These are phyloP conservation scores for Aphelenchoides fujianensis DNA, from an alignment of 1,140 invertebrate genomes.

Conservation along the genomic window DNA sequence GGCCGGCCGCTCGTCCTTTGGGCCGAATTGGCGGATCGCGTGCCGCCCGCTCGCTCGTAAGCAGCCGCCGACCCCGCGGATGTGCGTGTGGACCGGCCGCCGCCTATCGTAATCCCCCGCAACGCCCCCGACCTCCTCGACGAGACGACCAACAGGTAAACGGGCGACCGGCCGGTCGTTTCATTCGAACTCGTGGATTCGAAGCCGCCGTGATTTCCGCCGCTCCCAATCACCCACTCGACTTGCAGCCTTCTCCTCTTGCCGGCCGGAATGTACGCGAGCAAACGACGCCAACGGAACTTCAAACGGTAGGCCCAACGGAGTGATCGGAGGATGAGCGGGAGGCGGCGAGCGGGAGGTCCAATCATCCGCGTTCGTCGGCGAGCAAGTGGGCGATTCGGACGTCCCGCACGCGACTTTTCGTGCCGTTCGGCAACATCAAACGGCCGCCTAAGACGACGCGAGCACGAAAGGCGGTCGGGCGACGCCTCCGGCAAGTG, in stretches of 20 bases:
- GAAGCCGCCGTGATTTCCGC: not conserved
- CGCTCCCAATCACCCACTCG: not conserved
- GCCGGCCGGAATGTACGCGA: slow-evolving; percentile 30
- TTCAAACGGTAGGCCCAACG: slow-evolving; percentile 31
- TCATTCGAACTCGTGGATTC: slow-evolving; percentile 7
- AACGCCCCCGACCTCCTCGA: not conserved
- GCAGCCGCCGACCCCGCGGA: not conserved
- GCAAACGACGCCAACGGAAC: slow-evolving; percentile 29
- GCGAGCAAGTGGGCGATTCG: too few species aligned
- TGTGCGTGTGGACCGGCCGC: not conserved
- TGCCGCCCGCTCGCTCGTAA: not conserved
- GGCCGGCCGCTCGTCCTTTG: not conserved
- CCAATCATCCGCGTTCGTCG: not conserved
- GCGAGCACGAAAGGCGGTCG: not conserved
- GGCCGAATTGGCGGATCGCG: slow-evolving; percentile 1
- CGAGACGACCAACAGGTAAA: not conserved
- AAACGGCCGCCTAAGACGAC: slow-evolving; percentile 12
- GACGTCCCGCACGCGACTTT: not conserved
- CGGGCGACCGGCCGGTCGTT: not conserved
- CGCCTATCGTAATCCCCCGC: slow-evolving; percentile 12
- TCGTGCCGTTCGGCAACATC: slow-evolving; percentile 17
- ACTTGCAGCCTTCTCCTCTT: not conserved
- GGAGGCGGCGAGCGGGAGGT: not conserved
- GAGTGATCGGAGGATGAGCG: not conserved
- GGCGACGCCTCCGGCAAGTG: not conserved